phyloP scores from a whole-genome alignment of 2,797 vertebrate species.

The Triplophysa bombifrons region DNA sequence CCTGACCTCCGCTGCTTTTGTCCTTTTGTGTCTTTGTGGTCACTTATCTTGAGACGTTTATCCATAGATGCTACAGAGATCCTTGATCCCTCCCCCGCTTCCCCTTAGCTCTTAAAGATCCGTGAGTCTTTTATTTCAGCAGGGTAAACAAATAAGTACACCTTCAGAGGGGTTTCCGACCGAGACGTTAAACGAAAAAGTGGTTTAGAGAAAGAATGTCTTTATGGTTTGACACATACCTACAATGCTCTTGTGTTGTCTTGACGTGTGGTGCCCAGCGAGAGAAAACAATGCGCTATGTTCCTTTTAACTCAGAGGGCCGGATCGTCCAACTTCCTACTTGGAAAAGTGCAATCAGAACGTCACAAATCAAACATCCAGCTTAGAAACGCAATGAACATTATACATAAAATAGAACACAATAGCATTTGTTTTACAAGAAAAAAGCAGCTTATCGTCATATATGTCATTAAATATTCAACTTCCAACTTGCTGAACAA shows the following conservation, averaged over 20 bases:
- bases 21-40: constrained; percentile 65
- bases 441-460: neutral
- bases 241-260: constrained; percentile 48
- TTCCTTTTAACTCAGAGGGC: constrained; percentile 5
- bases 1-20: constrained; percentile 54
- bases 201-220: constrained; percentile 54
- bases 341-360: neutral
- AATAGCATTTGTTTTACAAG: neutral
- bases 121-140: constrained; percentile 61
- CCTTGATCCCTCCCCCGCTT: constrained; percentile 50
- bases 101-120: constrained; percentile 58
- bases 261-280: constrained; percentile 39
- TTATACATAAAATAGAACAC: neutral
- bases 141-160: constrained; percentile 63
- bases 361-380: neutral
- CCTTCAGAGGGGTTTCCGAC: constrained; percentile 50
- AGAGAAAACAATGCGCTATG: constrained; percentile 6
- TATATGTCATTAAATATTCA: neutral
- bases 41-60: constrained; percentile 64
- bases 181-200: constrained; percentile 31
- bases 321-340: neutral
- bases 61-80: constrained; percentile 60
- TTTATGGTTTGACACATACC: constrained; percentile 50
- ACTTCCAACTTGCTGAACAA: too few relatives aligned
- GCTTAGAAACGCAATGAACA: neutral